phyloP scores from a whole-genome alignment of 2,113 vertebrate species.

The Perca fluviatilis region DNA sequence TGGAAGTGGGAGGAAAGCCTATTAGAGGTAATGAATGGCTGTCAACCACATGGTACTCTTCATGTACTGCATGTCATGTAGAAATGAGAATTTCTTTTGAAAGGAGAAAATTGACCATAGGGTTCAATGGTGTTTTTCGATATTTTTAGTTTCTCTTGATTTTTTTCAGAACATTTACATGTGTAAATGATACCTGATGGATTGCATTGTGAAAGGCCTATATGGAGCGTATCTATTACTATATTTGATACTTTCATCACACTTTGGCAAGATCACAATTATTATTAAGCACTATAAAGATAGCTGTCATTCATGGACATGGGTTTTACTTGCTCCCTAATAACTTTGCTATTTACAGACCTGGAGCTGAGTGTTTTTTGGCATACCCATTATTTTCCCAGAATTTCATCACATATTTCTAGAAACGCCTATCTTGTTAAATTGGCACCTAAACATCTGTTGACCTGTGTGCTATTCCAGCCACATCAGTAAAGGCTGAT shows the following conservation, averaged over 20 bases:
- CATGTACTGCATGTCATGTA: slow-evolving; percentile 60
- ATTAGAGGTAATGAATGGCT: slow-evolving; percentile 80
- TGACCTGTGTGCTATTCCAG: slow-evolving; percentile 63
- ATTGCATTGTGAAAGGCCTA: neutral
- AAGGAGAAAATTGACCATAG: slow-evolving; percentile 47
- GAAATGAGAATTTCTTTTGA: slow-evolving; percentile 59
- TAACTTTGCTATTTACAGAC: slow-evolving; percentile 42
- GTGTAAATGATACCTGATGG: neutral
- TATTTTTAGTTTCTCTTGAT: slow-evolving; percentile 6
- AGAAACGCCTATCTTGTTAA: slow-evolving; percentile 56
- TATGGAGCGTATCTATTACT: neutral
- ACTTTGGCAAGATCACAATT: slow-evolving; percentile 8
- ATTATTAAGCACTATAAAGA: slow-evolving; percentile 39
- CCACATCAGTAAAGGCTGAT: slow-evolving; percentile 26
- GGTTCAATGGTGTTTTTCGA: neutral
- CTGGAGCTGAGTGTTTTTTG: slow-evolving; percentile 5
- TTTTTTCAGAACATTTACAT: neutral
- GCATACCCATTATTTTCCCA: slow-evolving; percentile 50
- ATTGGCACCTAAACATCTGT: slow-evolving; percentile 65
- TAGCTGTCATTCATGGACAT: slow-evolving; percentile 42
- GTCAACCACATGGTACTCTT: slow-evolving; percentile 70
- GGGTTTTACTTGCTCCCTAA: slow-evolving; percentile 17
- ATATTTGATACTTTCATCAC: neutral
- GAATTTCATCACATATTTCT: slow-evolving; percentile 55
- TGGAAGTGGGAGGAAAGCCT: slow-evolving; percentile 72